A percentile compares a stretch with the other conserved stretches of the same genome.
These are phyloP conservation scores for Siniperca undulata DNA, from an alignment of 2,797 vertebrate genomes.

Conservation along the genomic window DNA sequence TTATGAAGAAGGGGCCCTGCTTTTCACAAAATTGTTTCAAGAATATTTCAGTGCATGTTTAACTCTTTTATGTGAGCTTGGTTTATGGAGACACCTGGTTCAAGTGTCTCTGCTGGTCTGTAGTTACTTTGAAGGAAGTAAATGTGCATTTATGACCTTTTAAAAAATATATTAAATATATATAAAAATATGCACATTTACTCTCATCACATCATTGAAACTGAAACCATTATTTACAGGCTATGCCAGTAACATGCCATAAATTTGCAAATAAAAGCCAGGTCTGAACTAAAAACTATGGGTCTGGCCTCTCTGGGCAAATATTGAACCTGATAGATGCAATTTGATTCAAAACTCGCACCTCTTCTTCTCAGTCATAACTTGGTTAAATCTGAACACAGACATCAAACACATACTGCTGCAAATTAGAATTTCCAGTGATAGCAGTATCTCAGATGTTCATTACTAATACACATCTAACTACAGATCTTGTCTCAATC, in stretches of 20 bases:
- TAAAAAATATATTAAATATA: background rate
- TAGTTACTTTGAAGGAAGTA: background rate
- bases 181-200: too few relatives aligned
- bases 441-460: too few relatives aligned
- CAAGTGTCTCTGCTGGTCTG: background rate
- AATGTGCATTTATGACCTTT: background rate
- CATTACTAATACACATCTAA: too few relatives aligned
- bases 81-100: conserved; percentile 2
- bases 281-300: background rate
- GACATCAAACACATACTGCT: background rate
- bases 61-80: conserved; percentile 20
- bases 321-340: background rate
- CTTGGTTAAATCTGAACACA: background rate
- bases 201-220: background rate
- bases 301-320: background rate
- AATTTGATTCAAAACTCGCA: background rate
- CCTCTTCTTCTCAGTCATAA: background rate
- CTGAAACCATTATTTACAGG: background rate
- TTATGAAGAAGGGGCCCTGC: conserved; percentile 53
- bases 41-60: conserved; percentile 44
- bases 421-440: background rate
- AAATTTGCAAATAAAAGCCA: background rate
- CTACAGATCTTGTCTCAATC: too few relatives aligned
- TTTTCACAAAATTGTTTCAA: conserved; percentile 73
- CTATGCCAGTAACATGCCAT: background rate